Evolutionary conservation across 2,113 vertebrate genomes (phyloP).

Genomic region (Sander vitreus): DNA sequence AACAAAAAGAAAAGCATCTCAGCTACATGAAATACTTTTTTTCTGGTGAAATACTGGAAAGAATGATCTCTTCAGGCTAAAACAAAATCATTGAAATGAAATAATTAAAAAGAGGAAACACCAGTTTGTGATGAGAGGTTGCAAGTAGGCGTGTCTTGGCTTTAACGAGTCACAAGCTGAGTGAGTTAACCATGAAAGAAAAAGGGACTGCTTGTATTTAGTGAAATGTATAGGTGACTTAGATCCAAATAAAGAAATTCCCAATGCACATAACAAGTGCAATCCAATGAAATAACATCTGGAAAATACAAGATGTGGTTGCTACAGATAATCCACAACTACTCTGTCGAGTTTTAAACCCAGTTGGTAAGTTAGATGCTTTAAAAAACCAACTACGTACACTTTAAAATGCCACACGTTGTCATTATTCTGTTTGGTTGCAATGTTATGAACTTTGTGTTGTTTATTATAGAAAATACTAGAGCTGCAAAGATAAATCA

Average conservation of each 20-base stretch:
- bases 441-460: background rate
- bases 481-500: too few relatives aligned
- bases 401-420: background rate
- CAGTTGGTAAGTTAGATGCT: background rate
- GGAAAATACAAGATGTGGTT: background rate
- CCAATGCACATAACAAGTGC: background rate
- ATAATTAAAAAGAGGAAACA: background rate
- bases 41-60: background rate
- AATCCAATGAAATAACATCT: background rate
- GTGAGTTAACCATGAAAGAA: background rate
- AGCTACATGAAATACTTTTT: background rate
- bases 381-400: background rate
- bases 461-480: too few relatives aligned
- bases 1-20: background rate
- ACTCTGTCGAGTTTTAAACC: background rate
- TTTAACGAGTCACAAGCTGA: background rate
- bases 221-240: background rate
- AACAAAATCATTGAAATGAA: background rate
- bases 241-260: background rate
- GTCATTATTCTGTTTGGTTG: background rate
- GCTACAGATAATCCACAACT: background rate
- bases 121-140: background rate
- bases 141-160: background rate
- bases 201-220: background rate
- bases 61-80: background rate